Evolutionary conservation across 1,140 invertebrate genomes (phyloP).

Genomic region (Procambarus clarkii): DNA sequence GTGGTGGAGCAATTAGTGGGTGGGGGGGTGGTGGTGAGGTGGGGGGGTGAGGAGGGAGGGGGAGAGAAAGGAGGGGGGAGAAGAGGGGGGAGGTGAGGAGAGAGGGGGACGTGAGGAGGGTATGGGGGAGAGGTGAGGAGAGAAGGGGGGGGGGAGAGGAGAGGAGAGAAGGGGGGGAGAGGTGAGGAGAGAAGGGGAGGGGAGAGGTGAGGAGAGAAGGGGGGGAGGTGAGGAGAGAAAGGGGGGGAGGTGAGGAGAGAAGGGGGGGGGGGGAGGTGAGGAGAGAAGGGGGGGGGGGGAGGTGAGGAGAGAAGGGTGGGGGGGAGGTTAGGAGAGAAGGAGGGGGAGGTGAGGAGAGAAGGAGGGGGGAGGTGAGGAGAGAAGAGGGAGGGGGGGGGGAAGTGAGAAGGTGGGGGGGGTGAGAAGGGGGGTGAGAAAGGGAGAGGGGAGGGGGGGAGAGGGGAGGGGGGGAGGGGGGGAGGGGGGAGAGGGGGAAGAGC

Average conservation of each 20-base stretch:
- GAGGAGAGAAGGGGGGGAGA: too few relatives aligned
- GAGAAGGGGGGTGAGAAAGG: neutral
- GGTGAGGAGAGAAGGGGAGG: too few relatives aligned
- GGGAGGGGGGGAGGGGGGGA: neutral
- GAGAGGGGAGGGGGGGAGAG: neutral
- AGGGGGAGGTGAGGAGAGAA: neutral
- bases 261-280: neutral
- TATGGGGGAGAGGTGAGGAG: neutral
- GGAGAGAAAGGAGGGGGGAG: neutral
- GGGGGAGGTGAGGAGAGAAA: too few relatives aligned
- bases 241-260: neutral
- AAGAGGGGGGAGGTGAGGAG: neutral
- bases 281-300: neutral
- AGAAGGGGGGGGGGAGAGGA: neutral
- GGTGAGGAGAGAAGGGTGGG: neutral
- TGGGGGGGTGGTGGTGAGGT: too few relatives aligned
- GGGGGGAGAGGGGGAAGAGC: neutral
- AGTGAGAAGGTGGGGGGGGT: too few relatives aligned
- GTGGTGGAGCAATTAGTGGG: neutral
- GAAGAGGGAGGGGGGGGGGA: too few relatives aligned
- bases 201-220: too few relatives aligned
- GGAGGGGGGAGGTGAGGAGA: neutral
- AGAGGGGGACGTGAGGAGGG: neutral
- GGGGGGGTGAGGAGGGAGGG: neutral
- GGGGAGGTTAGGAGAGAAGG: neutral